These are phyloP conservation scores for Drosophila mayaguana DNA, from an alignment of 2,888 invertebrate species.

Conservation along the genomic window DNA sequence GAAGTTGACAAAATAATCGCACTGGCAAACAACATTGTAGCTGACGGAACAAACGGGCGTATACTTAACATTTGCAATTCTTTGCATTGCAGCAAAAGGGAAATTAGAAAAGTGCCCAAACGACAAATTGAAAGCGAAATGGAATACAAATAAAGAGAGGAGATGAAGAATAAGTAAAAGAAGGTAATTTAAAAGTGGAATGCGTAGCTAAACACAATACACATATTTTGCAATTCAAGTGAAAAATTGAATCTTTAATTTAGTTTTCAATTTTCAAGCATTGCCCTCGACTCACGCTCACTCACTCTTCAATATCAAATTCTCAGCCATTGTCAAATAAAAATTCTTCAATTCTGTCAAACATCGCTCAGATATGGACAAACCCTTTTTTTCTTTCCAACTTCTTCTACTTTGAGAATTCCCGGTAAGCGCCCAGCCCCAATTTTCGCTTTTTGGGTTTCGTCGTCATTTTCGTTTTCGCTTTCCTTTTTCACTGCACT, in stretches of 20 bases:
- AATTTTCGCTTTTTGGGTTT: conserved; percentile 43
- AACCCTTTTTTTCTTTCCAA: conserved; percentile 17
- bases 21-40: conserved; percentile 41
- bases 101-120: conserved; percentile 61
- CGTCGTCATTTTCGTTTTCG: conserved; percentile 44
- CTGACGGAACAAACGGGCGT: conserved; percentile 52
- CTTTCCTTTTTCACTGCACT: conserved; percentile 59
- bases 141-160: conserved; percentile 66
- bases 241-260: conserved; percentile 21
- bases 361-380: conserved; percentile 34
- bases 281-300: background rate
- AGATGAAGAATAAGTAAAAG: too few relatives aligned
- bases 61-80: conserved; percentile 77
- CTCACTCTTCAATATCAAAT: conserved; percentile 42
- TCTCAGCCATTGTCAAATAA: conserved; percentile 47
- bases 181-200: conserved; percentile 2
- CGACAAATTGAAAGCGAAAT: conserved; percentile 69
- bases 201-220: background rate
- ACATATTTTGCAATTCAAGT: conserved; percentile 11
- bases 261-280: conserved; percentile 24
- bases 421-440: conserved; percentile 38
- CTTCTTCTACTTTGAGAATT: conserved; percentile 28
- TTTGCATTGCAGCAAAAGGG: conserved; percentile 59
- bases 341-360: conserved; percentile 36
- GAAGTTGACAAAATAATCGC: conserved; percentile 60